A percentile compares a stretch with the other conserved stretches of the same genome.
Conservation (phyloP, 2,113 vertebrate genomes). For the Phalacrocorax aristotelis region DNA sequence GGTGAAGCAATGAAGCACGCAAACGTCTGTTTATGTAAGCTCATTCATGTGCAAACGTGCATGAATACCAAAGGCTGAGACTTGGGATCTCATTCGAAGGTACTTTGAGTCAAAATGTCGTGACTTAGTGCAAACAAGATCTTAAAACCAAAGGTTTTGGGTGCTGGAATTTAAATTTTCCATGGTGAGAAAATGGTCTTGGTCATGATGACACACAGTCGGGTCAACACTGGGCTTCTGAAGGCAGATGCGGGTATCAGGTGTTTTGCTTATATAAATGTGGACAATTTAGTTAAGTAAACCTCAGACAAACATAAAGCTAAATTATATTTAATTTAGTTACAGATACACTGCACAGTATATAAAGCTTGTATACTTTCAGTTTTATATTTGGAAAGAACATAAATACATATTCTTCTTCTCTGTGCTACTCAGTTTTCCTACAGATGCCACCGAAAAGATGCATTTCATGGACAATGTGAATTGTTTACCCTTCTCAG, state of each 20-base stretch:
- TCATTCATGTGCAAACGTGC: slow-evolving; percentile 42
- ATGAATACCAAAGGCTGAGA: not conserved
- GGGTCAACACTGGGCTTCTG: not conserved
- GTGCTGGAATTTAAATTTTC: not conserved
- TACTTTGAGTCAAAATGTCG: not conserved
- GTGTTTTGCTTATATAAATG: not conserved
- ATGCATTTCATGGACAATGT: not conserved
- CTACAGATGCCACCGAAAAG: not conserved
- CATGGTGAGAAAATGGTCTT: not conserved
- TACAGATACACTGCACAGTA: accelerated
- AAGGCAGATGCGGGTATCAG: not conserved
- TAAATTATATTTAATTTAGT: not conserved
- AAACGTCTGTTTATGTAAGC: not conserved
- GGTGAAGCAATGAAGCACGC: slow-evolving; percentile 17
- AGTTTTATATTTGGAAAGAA: not conserved
- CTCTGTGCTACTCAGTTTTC: not conserved
- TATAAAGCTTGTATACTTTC: not conserved
- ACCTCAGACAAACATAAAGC: not conserved
- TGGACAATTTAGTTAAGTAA: not conserved
- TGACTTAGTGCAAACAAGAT: not conserved
- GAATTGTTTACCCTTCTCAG: not conserved
- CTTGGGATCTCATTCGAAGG: not conserved
- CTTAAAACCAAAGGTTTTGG: not conserved
- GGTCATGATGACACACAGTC: not conserved
- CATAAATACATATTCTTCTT: not conserved